Evolutionary conservation across 2,888 invertebrate species (phyloP).

Genomic region (Drosophila mayaguana): DNA sequence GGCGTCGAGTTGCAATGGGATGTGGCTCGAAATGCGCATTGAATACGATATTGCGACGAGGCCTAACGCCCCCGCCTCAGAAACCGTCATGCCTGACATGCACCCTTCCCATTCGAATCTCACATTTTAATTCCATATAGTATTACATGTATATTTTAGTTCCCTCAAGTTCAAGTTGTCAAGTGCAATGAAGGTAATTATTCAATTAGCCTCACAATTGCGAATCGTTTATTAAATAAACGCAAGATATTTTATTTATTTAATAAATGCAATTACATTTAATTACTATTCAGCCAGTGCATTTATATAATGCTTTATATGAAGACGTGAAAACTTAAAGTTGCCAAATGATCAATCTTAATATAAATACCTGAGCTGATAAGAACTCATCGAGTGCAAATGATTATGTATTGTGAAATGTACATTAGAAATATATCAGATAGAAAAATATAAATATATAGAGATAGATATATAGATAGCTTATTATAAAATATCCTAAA

Average conservation of each 20-base stretch:
- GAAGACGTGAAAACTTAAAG: not conserved
- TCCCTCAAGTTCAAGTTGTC: constrained; percentile 18
- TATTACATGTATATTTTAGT: not conserved
- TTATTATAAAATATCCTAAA: not conserved
- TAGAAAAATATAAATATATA: no score
- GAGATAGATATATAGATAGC: no score
- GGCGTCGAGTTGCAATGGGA: constrained; percentile 17
- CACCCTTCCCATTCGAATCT: constrained; percentile 5
- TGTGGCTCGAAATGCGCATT: constrained; percentile 8
- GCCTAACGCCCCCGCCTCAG: constrained; percentile 16
- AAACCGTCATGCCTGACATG: constrained; percentile 13
- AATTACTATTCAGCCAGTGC: constrained; percentile 15
- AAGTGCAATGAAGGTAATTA: not conserved
- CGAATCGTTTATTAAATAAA: constrained; percentile 46
- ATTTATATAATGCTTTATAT: not conserved
- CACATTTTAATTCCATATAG: not conserved
- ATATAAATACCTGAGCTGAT: not conserved
- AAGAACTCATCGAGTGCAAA: not conserved
- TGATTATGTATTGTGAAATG: not conserved
- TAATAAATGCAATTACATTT: constrained; percentile 49
- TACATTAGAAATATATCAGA: no score
- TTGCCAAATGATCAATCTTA: not conserved
- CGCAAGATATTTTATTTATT: constrained; percentile 29
- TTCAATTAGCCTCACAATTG: constrained; percentile 40
- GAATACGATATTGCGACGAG: constrained; percentile 17